Conservation (phyloP, 2,888 invertebrate genomes). For the Augochlorella aurata region DNA sequence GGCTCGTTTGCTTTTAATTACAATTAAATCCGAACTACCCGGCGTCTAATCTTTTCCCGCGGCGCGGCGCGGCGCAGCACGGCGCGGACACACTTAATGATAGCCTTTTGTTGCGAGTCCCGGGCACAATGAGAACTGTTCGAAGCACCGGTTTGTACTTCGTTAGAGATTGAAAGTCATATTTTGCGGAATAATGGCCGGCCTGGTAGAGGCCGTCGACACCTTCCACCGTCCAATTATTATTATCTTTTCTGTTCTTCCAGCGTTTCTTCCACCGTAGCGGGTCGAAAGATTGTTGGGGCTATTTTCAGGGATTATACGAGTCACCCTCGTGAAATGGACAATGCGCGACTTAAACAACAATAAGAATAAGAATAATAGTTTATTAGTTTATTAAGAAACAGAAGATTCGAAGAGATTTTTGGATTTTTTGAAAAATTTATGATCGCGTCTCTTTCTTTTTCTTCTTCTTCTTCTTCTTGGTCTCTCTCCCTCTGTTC, state of each 20-base stretch:
- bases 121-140: slow-evolving; percentile 56
- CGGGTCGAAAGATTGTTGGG: too few relatives aligned
- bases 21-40: slow-evolving; percentile 53
- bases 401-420: too few relatives aligned
- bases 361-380: too few relatives aligned
- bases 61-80: slow-evolving; percentile 6
- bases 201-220: slow-evolving; percentile 56
- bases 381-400: too few relatives aligned
- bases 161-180: slow-evolving; percentile 65
- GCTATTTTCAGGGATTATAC: too few relatives aligned
- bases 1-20: slow-evolving; percentile 58
- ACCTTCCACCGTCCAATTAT: slow-evolving; percentile 70
- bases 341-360: too few relatives aligned
- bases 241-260: slow-evolving; percentile 55
- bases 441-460: neutral
- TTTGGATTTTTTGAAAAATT: too few relatives aligned
- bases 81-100: slow-evolving; percentile 62
- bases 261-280: neutral
- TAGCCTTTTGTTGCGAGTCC: slow-evolving; percentile 47
- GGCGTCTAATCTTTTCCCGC: slow-evolving; percentile 54
- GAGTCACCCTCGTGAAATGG: too few relatives aligned
- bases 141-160: slow-evolving; percentile 56
- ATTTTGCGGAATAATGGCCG: slow-evolving; percentile 68
- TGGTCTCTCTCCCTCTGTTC: neutral
- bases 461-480: neutral